A percentile compares a stretch with the other conserved stretches of the same genome.
These are phyloP conservation scores for Oostethus manadensis DNA, from an alignment of 2,113 vertebrate genomes.

Conservation along the genomic window DNA sequence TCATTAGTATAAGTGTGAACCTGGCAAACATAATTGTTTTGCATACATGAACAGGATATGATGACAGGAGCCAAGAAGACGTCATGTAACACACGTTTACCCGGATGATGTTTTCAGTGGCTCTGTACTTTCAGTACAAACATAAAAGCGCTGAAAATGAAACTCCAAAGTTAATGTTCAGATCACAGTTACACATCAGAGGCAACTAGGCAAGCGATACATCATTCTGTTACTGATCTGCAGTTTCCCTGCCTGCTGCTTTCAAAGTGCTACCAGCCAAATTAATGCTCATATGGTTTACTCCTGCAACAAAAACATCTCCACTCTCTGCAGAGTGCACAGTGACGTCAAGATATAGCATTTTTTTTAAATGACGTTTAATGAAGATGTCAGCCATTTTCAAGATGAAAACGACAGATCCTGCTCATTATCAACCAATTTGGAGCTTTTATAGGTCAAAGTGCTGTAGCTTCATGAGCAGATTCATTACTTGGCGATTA, in stretches of 20 bases:
- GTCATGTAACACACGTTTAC: slow-evolving; percentile 10
- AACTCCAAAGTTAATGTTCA: slow-evolving; percentile 16
- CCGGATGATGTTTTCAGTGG: not conserved
- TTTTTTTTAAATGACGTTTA: slow-evolving; percentile 2
- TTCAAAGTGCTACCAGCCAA: slow-evolving; percentile 20
- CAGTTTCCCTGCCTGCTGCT: slow-evolving; percentile 30
- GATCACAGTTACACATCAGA: slow-evolving; percentile 30
- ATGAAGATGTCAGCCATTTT: slow-evolving; percentile 5
- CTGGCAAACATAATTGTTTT: slow-evolving; percentile 71
- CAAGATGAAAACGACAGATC: slow-evolving; percentile 25
- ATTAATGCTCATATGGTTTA: slow-evolving; percentile 20
- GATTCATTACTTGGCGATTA: slow-evolving; percentile 10
- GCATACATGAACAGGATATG: slow-evolving; percentile 68
- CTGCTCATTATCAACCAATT: slow-evolving; percentile 20
- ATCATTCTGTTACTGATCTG: slow-evolving; percentile 30
- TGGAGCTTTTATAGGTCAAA: slow-evolving; percentile 15
- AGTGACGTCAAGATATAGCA: slow-evolving; percentile 30
- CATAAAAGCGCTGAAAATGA: slow-evolving; percentile 13
- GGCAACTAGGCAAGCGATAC: slow-evolving; percentile 27
- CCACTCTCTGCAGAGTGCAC: slow-evolving; percentile 17
- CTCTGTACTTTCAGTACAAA: slow-evolving; percentile 10
- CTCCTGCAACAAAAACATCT: slow-evolving; percentile 18
- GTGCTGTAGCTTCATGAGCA: slow-evolving; percentile 14
- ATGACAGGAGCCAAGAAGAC: slow-evolving; percentile 42
- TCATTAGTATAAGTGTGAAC: slow-evolving; percentile 79